Conservation (phyloP, 2,888 invertebrate species). For the Erpobdella octoculata region DNA sequence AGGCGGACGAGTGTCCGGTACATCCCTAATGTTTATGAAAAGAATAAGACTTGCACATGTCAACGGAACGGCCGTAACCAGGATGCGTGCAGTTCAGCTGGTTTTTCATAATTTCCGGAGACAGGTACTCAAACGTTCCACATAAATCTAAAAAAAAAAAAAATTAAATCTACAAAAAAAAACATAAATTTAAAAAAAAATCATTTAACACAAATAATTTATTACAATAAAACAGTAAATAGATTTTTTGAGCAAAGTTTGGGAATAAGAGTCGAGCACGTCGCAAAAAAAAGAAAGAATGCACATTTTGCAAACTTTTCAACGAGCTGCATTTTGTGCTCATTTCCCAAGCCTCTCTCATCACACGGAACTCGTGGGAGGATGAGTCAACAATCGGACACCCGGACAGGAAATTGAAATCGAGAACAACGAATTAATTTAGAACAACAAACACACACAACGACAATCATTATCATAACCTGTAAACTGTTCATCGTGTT, state of each 20-base stretch:
- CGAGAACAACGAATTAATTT: background rate
- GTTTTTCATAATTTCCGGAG: slow-evolving; percentile 70
- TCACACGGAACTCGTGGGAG: slow-evolving; percentile 33
- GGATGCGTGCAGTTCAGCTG: slow-evolving; percentile 67
- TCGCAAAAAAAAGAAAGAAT: too few species aligned
- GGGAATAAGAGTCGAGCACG: too few species aligned
- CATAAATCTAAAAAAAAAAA: slow-evolving; percentile 69
- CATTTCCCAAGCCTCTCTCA: too few species aligned
- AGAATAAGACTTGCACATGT: slow-evolving; percentile 64
- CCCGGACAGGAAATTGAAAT: background rate
- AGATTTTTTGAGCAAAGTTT: background rate
- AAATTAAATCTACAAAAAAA: background rate
- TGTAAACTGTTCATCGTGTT: slow-evolving; percentile 44
- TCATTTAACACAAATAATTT: background rate
- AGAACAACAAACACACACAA: background rate
- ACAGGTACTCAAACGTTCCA: slow-evolving; percentile 80
- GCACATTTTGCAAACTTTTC: too few species aligned
- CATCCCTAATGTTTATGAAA: too few species aligned
- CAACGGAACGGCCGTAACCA: slow-evolving; percentile 86
- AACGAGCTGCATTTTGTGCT: too few species aligned
- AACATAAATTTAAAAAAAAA: slow-evolving; percentile 1
- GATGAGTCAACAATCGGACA: slow-evolving; percentile 21
- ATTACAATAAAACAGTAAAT: background rate
- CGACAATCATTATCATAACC: slow-evolving; percentile 38
- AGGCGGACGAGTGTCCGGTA: too few species aligned